Conservation (phyloP, 2,888 invertebrate species). For the Perizoma flavofasciatum region DNA sequence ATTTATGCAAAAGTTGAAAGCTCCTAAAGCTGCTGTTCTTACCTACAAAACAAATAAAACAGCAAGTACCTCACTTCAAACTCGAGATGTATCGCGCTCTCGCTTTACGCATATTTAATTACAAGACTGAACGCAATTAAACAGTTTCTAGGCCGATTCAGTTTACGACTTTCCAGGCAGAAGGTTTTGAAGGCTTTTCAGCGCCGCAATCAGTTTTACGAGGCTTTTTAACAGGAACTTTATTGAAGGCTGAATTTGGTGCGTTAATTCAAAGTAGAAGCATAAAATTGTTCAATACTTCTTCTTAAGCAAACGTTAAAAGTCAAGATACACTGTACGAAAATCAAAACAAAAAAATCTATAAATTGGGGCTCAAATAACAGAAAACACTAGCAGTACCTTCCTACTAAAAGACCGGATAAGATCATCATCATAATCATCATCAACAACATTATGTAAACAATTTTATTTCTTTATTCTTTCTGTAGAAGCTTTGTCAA, state of each 20-base stretch:
- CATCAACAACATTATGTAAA: too few relatives aligned
- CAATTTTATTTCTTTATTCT: too few relatives aligned
- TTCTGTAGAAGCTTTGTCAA: too few relatives aligned
- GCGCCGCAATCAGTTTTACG: slow-evolving; percentile 73
- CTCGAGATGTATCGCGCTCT: slow-evolving; percentile 46
- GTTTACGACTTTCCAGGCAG: slow-evolving; percentile 58
- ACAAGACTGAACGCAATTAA: slow-evolving; percentile 66
- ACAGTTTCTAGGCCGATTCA: slow-evolving; percentile 69
- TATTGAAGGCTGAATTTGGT: slow-evolving; percentile 51
- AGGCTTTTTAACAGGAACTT: slow-evolving; percentile 67
- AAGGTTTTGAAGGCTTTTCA: slow-evolving; percentile 53
- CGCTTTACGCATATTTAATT: slow-evolving; percentile 63
- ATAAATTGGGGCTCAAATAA: neutral
- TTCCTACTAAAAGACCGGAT: too few relatives aligned
- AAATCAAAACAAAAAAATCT: too few relatives aligned
- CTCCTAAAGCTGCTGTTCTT: slow-evolving; percentile 26
- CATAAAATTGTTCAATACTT: slow-evolving; percentile 8
- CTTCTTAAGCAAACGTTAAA: too few relatives aligned
- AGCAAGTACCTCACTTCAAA: slow-evolving; percentile 36
- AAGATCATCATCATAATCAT: too few relatives aligned
- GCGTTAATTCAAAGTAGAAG: slow-evolving; percentile 30
- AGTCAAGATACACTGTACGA: too few relatives aligned
- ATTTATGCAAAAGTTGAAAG: slow-evolving; percentile 26
- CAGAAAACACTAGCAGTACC: too few relatives aligned
- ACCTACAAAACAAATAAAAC: slow-evolving; percentile 32